Evolutionary conservation across 2,888 invertebrate species (phyloP).

Genomic region (Trilocha varians): DNA sequence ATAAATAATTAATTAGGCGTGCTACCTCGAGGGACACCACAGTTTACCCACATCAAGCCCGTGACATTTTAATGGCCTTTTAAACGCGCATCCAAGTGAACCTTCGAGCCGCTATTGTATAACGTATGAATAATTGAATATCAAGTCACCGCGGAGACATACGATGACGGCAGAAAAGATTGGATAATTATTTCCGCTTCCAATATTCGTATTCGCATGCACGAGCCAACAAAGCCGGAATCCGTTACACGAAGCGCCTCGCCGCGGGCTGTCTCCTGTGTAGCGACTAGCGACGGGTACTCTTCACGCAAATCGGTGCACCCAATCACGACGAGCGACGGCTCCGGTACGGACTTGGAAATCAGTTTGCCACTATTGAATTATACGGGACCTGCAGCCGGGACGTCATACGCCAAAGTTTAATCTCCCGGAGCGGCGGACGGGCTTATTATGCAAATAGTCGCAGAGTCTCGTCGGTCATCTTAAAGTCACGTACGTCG

Average conservation of each 20-base stretch:
- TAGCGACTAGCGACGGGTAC: constrained; percentile 15
- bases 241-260: constrained; percentile 33
- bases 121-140: constrained; percentile 41
- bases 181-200: constrained; percentile 45
- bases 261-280: constrained; percentile 31
- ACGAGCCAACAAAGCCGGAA: constrained; percentile 33
- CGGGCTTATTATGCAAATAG: constrained; percentile 69
- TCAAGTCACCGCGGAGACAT: constrained; percentile 20
- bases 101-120: constrained; percentile 33
- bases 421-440: constrained; percentile 62
- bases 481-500: constrained; percentile 52
- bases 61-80: constrained; percentile 66
- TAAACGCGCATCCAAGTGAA: constrained; percentile 47
- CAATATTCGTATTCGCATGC: constrained; percentile 35
- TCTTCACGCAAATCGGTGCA: constrained; percentile 44
- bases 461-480: constrained; percentile 51
- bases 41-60: constrained; percentile 48
- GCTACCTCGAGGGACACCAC: constrained; percentile 32
- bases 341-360: constrained; percentile 41
- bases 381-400: constrained; percentile 62
- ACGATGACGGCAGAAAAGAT: constrained; percentile 29
- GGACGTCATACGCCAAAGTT: constrained; percentile 67
- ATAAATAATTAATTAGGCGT: constrained; percentile 58
- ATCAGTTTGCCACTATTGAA: constrained; percentile 70
- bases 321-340: constrained; percentile 41